Percentiles rank a stretch among this genome's conserved stretches.
Evolutionary conservation across 2,797 vertebrate genomes (phyloP).

Genomic region (Acomys russatus): DNA sequence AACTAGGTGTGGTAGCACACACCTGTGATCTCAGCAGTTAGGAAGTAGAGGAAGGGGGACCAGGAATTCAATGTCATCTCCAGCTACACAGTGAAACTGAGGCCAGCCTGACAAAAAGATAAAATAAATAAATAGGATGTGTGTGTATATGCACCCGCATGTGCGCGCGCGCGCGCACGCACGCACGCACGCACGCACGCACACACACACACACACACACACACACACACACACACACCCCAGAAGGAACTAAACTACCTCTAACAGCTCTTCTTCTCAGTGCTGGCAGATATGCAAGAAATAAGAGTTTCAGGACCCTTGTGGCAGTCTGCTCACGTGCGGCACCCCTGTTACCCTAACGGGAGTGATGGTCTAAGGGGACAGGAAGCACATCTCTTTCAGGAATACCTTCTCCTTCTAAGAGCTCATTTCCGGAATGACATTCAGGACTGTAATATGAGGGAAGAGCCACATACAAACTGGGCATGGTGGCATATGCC

Average conservation of each 20-base stretch:
- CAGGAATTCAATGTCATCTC: background rate
- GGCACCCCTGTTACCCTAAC: background rate
- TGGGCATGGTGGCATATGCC: no score
- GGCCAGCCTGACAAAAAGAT: background rate
- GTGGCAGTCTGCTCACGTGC: background rate
- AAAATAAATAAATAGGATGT: no score
- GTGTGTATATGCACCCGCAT: no score
- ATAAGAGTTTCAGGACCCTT: rapidly evolving
- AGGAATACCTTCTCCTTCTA: background rate
- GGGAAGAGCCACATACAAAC: background rate
- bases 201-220: background rate
- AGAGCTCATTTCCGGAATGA: background rate
- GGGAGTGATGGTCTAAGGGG: background rate
- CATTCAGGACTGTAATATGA: background rate
- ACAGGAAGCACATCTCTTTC: background rate
- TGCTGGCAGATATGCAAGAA: background rate
- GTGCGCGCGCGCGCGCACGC: no score
- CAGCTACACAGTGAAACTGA: background rate
- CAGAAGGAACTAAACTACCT: background rate
- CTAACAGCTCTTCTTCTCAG: background rate
- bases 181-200: background rate
- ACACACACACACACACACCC: background rate
- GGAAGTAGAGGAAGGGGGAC: background rate
- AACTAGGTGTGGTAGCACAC: background rate
- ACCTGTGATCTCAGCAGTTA: background rate